Conservation (phyloP, 2,888 invertebrate species). For the Orthosia incerta region DNA sequence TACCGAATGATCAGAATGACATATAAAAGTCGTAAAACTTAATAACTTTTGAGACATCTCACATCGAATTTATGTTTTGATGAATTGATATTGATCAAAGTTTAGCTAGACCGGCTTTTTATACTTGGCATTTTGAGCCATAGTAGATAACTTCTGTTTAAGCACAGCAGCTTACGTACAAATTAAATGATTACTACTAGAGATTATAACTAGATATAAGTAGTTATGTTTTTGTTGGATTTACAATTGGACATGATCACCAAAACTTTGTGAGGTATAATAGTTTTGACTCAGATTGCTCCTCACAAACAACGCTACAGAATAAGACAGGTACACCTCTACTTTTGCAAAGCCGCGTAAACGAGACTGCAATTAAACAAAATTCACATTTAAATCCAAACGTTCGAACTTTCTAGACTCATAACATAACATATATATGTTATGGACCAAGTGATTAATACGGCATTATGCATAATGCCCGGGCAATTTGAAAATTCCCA, state of each 20-base stretch:
- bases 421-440: slow-evolving; percentile 13
- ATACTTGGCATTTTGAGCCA: slow-evolving; percentile 8
- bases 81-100: slow-evolving; percentile 38
- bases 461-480: no score
- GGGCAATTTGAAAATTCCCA: no score
- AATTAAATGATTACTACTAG: neutral
- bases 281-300: neutral
- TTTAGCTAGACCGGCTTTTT: slow-evolving; percentile 27
- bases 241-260: neutral
- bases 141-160: neutral
- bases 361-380: slow-evolving; percentile 11
- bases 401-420: slow-evolving; percentile 52
- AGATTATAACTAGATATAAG: neutral
- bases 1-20: slow-evolving; percentile 76
- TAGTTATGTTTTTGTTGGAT: neutral
- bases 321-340: neutral
- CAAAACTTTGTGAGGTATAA: neutral
- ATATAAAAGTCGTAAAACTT: slow-evolving; percentile 70
- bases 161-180: neutral
- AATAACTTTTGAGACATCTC: slow-evolving; percentile 57
- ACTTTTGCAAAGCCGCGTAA: neutral
- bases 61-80: slow-evolving; percentile 39
- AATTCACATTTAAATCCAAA: slow-evolving; percentile 29
- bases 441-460: no score
- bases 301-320: neutral